Percentiles rank a stretch among this genome's conserved stretches.
These are phyloP conservation scores for Corvus hawaiiensis DNA, from an alignment of 2,113 vertebrate species.

Conservation along the genomic window DNA sequence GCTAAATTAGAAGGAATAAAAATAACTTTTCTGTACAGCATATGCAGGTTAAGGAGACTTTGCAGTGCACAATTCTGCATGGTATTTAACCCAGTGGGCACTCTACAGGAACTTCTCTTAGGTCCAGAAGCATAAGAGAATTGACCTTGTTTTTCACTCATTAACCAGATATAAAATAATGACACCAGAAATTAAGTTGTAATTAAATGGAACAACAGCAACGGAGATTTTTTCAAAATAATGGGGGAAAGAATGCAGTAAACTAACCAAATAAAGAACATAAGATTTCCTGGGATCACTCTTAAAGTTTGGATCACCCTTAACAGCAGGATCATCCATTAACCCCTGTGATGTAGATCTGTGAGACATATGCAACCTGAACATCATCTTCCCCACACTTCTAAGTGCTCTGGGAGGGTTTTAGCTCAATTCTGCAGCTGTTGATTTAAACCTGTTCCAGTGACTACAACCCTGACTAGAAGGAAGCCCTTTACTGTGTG, in stretches of 20 bases:
- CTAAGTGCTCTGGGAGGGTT: not conserved
- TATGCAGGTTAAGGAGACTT: not conserved
- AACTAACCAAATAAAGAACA: not conserved
- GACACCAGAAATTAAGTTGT: not conserved
- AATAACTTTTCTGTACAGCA: not conserved
- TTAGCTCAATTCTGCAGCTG: not conserved
- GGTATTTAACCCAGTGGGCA: not conserved
- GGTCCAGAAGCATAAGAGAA: not conserved
- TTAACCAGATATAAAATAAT: not conserved
- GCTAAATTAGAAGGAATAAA: not conserved
- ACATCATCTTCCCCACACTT: not conserved
- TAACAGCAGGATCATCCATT: not conserved
- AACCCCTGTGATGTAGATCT: not conserved
- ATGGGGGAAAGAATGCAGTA: not conserved
- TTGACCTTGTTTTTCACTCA: not conserved
- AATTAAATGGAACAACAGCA: not conserved
- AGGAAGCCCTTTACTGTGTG: not conserved
- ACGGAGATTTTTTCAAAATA: not conserved
- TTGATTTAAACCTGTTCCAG: not conserved
- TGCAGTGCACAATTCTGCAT: not conserved
- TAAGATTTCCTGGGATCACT: not conserved
- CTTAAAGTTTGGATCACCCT: not conserved
- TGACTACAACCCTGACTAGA: not conserved
- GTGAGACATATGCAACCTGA: not conserved
- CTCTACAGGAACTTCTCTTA: not conserved